A percentile compares a stretch with the other conserved stretches of the same genome.
Conservation (phyloP, 2,888 invertebrate genomes). For the Drosophila stalkeri region DNA sequence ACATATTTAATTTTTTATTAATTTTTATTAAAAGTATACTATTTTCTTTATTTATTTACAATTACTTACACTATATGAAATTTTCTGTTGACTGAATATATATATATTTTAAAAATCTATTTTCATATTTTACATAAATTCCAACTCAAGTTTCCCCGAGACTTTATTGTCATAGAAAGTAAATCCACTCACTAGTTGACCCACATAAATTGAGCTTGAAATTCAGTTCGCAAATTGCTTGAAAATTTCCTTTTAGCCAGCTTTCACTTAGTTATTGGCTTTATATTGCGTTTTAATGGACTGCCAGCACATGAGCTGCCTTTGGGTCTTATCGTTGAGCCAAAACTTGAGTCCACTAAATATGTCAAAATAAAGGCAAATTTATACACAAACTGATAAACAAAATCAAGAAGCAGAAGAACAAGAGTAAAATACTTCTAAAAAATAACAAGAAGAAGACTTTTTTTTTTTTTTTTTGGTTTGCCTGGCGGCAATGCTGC, state of each 20-base stretch:
- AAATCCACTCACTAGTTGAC: slow-evolving; percentile 9
- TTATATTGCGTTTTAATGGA: slow-evolving; percentile 68
- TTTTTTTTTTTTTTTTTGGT: slow-evolving; percentile 3
- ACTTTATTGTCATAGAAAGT: no score
- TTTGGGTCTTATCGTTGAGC: slow-evolving; percentile 41
- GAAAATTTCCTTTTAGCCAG: neutral
- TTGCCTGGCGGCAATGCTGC: slow-evolving; percentile 55
- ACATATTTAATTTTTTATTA: no score
- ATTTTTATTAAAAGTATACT: no score
- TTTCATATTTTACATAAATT: neutral
- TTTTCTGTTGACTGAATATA: no score
- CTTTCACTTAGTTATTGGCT: slow-evolving; percentile 51
- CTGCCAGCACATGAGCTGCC: slow-evolving; percentile 45
- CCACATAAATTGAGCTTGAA: slow-evolving; percentile 11
- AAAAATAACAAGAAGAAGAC: slow-evolving; percentile 13
- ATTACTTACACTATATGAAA: no score
- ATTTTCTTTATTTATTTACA: no score
- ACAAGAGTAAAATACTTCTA: slow-evolving; percentile 20
- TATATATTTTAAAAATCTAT: no score
- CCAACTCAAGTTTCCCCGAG: no score
- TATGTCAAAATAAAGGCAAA: slow-evolving; percentile 79
- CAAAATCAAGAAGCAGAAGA: slow-evolving; percentile 25
- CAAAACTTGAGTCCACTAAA: slow-evolving; percentile 63
- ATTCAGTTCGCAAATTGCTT: neutral
- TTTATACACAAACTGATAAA: slow-evolving; percentile 79